Base-by-base conservation (phyloP, 1,140 invertebrate species). In the Meteorus sp. region DNA sequence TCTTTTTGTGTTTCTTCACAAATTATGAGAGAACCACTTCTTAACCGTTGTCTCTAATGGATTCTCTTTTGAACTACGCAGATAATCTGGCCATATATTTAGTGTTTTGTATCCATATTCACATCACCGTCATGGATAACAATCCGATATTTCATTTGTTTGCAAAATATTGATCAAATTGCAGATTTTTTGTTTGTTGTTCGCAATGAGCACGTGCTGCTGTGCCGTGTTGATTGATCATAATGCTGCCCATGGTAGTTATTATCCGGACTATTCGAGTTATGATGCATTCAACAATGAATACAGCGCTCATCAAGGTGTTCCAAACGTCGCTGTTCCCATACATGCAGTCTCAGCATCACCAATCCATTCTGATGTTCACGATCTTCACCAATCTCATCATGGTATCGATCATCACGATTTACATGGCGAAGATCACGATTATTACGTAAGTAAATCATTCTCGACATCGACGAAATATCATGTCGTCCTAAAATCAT, bases 241-340 rank as follows among this genome's bases (percentile, higher is more conserved):
- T 50, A 74, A 77, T 58, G 75, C 73, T 6, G 76, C 63, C 35
- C 75, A 77, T 23, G 62, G 64, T 13, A 60, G 67, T 25, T 67
- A 67, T 20, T 74, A 74, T 45, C 33, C 52, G 9, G 69, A 71
- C 57, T 73, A 73, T 59, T 25, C 62, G 17, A 60, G 60, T 11
- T 60, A 64, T 41, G 71, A 72, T 17, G 53, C 64, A 51, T 63
- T 72, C 2, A 63, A 66, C 1, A 63, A 60, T 11, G 74, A 74
- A 0, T 76, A 75, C 56, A 73, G 73, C 22, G 68, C 65, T 27
- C 77, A 79, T 55, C 66, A 68, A 22, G 72, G 74, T 7, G 52
- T 80, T n/a, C 78, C 78, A 1, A 80, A 76, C 0, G 75, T 80
- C 15, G 75, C 74, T 1, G 75, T 78, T 8, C 78, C 78, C 31